phyloP scores from a whole-genome alignment of 1,140 invertebrate genomes.

The Notospermus geniculatus region DNA sequence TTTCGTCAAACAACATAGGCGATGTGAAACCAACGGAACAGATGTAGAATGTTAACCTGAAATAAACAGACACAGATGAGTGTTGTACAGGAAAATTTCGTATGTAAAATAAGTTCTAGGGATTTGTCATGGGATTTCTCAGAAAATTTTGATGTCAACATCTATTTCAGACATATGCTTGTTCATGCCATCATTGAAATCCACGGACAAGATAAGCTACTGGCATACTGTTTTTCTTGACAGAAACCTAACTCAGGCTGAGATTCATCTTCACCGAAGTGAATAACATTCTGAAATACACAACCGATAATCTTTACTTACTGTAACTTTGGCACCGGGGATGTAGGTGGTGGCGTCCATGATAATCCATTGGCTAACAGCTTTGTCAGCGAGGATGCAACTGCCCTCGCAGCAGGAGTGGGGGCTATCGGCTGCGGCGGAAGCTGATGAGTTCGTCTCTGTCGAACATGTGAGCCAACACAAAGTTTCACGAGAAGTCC shows the following conservation, averaged over 20 bases:
- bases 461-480: conserved; percentile 77
- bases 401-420: conserved; percentile 63
- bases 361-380: conserved; percentile 73
- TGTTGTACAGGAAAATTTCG: background rate
- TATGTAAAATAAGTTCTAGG: background rate
- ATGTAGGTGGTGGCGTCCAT: conserved; percentile 70
- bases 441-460: conserved; percentile 73
- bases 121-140: background rate
- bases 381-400: conserved; percentile 72
- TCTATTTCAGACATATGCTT: background rate
- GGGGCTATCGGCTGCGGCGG: conserved; percentile 65
- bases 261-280: no score
- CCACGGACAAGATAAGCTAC: no score
- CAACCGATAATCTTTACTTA: no score
- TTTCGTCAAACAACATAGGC: conserved; percentile 87
- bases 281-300: no score
- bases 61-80: conserved; percentile 15
- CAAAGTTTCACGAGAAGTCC: conserved; percentile 81
- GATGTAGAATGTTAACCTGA: conserved; percentile 79
- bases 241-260: no score
- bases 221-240: no score
- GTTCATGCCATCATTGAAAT: background rate
- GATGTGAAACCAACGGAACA: conserved; percentile 86
- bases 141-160: background rate
- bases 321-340: conserved; percentile 71